Evolutionary conservation across 2,113 vertebrate species (phyloP).

Genomic region (Tragelaphus strepsiceros): DNA sequence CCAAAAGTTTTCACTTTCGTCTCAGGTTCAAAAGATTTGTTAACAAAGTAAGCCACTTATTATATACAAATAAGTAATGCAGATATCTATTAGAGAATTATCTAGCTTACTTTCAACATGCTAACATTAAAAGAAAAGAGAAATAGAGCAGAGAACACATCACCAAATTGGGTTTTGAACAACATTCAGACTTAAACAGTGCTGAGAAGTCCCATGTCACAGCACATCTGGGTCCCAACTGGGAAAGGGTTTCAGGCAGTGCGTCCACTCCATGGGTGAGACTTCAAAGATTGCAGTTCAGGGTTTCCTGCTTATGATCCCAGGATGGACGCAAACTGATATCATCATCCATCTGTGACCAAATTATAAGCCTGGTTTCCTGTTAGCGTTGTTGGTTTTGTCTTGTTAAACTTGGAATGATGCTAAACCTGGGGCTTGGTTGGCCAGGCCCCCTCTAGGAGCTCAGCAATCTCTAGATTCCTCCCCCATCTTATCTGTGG

Average conservation of each 20-base stretch:
- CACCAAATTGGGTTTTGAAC: neutral
- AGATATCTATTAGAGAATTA: neutral
- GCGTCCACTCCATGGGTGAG: neutral
- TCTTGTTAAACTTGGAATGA: neutral
- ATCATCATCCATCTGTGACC: neutral
- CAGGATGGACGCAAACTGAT: neutral
- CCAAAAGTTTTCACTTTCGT: neutral
- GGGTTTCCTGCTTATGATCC: neutral
- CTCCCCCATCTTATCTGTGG: neutral
- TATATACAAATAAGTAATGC: neutral
- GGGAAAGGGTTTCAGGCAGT: neutral
- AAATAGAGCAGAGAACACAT: neutral
- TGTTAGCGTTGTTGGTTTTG: neutral
- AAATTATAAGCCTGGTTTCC: neutral
- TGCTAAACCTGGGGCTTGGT: neutral
- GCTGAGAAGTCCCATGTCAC: neutral
- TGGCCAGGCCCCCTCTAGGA: neutral
- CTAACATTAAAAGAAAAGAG: neutral
- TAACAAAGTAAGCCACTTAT: neutral
- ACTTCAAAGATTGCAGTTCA: neutral
- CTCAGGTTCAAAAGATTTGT: neutral
- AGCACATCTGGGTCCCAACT: neutral
- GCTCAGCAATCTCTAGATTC: neutral
- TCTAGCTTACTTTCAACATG: neutral
- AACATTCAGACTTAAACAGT: neutral